Conservation (phyloP, 1,140 invertebrate genomes). For the Druon quercuslanigerum region DNA sequence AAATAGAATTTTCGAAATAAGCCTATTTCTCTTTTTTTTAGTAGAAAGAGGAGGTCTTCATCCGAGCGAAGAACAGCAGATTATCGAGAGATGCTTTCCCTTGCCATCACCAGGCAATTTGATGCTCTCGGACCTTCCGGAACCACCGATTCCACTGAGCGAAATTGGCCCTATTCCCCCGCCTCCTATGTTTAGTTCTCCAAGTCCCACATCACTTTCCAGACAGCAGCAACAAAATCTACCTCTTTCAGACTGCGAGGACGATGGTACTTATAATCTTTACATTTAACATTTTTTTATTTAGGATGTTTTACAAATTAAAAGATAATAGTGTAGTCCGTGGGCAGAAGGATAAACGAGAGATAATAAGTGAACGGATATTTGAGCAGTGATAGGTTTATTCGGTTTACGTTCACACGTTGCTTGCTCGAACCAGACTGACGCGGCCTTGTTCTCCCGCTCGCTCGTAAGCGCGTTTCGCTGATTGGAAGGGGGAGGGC, state of each 20-base stretch:
- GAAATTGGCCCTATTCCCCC: slow-evolving; percentile 96
- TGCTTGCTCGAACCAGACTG: too few species aligned
- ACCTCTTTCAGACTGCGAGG: slow-evolving; percentile 78
- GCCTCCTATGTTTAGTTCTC: slow-evolving; percentile 95
- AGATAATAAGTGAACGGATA: too few species aligned
- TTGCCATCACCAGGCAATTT: slow-evolving; percentile 73
- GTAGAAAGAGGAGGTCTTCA: slow-evolving; percentile 77
- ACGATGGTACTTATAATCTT: slow-evolving; percentile 78
- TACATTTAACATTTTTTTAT: not conserved
- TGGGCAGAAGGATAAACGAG: too few species aligned
- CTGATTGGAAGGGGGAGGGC: too few species aligned
- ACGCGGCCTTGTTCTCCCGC: too few species aligned
- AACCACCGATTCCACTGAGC: slow-evolving; percentile 92
- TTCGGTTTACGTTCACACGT: too few species aligned
- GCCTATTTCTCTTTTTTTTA: slow-evolving; percentile 55
- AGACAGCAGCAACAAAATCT: slow-evolving; percentile 76
- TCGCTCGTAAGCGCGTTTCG: too few species aligned
- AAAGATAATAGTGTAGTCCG: too few species aligned
- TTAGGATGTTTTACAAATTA: too few species aligned
- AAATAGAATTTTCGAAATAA: not conserved
- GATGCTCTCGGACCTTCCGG: slow-evolving; percentile 89
- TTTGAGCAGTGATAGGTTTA: too few species aligned
- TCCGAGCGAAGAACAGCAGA: slow-evolving; percentile 73
- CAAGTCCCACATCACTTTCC: slow-evolving; percentile 83
- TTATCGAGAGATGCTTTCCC: slow-evolving; percentile 71